Evolutionary conservation across 2,797 vertebrate species (phyloP).

Genomic region (Meriones psammophilus): DNA sequence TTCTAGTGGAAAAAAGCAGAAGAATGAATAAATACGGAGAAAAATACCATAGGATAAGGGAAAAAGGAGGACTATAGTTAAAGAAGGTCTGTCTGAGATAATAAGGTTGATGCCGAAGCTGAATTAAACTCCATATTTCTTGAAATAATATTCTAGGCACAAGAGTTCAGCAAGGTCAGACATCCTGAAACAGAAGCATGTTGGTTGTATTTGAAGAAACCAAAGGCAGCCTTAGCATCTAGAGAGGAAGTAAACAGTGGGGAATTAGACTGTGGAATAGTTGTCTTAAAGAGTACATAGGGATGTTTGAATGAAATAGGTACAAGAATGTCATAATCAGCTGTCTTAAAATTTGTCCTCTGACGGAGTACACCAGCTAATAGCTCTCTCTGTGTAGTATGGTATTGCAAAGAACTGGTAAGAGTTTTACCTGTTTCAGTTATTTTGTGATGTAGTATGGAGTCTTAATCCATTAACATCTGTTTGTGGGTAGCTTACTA

Average conservation of each 20-base stretch:
- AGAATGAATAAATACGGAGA: slow-evolving; percentile 50
- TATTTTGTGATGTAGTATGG: neutral
- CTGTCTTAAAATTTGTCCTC: neutral
- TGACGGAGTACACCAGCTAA: neutral
- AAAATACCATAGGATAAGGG: slow-evolving; percentile 47
- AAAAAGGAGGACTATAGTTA: neutral
- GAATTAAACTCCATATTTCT: slow-evolving; percentile 11
- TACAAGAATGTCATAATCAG: neutral
- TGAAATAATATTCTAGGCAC: slow-evolving; percentile 37
- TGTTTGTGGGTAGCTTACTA: slow-evolving; percentile 16
- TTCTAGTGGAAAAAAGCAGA: neutral
- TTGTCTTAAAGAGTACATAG: neutral
- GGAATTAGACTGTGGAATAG: neutral
- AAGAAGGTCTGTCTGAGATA: slow-evolving; percentile 47
- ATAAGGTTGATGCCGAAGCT: slow-evolving; percentile 12
- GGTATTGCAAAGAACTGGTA: slow-evolving; percentile 12
- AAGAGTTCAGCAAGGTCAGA: slow-evolving; percentile 50
- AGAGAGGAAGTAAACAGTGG: slow-evolving; percentile 13
- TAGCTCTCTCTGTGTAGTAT: neutral
- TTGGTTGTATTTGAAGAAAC: slow-evolving; percentile 38
- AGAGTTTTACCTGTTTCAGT: slow-evolving; percentile 3
- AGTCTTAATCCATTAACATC: neutral
- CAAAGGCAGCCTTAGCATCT: neutral
- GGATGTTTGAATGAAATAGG: neutral
- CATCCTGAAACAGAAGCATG: slow-evolving; percentile 9